Base-by-base conservation (phyloP, 2,888 invertebrate genomes). In the Hermodice carunculata region DNA sequence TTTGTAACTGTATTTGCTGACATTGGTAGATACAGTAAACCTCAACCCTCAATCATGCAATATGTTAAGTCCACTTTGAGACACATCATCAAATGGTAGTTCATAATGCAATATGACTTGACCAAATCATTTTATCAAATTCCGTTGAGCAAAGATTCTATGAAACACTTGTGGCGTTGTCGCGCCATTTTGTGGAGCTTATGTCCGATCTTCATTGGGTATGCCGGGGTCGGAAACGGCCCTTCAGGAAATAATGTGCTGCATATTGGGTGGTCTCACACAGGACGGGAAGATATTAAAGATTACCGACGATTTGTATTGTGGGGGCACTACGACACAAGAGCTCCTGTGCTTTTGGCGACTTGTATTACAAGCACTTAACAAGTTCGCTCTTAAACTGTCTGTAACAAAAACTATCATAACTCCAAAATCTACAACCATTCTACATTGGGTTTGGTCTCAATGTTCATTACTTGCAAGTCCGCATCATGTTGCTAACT, bases 291-390 rank as follows among this genome's bases (percentile, higher is more conserved):
- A 42, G 56, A 67, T 75, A 22, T 54, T 69, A 1, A 76, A 72
- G 48, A 29, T 73, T 11, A 70, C 75, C 14, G 75, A 75, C 62
- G 71, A 76, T 40, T 58, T 74, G 19, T 74, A 71, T 49, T 70
- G 70, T 52, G 68, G 72, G n/a, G 71, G 70, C 11, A 61, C 72
- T 49, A 56, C 68, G 11, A 68, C 61, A 14, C 49, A 68, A 14
- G 65, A 72, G 44, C 42, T 73, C 8, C 48, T 71, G 1, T 19
- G 14, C 4, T 67, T 66, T 29, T 71, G 59, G 60, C 42, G 32
- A 37, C 44, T 51, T 5, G 64, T 75, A 1, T 58, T 75, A 8
- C 3, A 52, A 26, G 31, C 69, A 24, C 26, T 74, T 1, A 19
- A 49, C 19, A 53, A 61, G 19, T 46, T 24, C 24, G 53, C 37